A percentile compares a stretch with the other conserved stretches of the same genome.
These are phyloP conservation scores for Liolophura sinensis DNA, from an alignment of 1,140 invertebrate genomes.

Conservation along the genomic window DNA sequence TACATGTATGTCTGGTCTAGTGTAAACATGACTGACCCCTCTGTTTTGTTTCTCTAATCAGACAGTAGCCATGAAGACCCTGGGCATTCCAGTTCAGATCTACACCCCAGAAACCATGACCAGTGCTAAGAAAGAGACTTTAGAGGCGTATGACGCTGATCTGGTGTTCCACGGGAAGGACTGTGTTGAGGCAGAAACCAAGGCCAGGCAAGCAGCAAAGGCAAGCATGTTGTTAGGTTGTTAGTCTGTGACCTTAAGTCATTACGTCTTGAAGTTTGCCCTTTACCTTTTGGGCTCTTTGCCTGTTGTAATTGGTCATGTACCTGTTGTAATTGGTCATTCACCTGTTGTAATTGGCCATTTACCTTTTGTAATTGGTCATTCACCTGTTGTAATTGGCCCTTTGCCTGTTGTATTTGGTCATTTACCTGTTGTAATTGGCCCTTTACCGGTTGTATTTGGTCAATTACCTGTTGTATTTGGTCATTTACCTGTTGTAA, in stretches of 20 bases:
- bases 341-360: too few species aligned
- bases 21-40: neutral
- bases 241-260: neutral
- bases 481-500: too few species aligned
- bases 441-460: too few species aligned
- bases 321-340: too few species aligned
- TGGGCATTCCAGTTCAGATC: constrained; percentile 18
- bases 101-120: constrained; percentile 19
- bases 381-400: too few species aligned
- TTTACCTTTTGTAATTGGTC: too few species aligned
- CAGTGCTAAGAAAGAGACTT: constrained; percentile 13
- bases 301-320: too few species aligned
- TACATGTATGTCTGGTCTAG: neutral
- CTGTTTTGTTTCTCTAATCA: constrained; percentile 7
- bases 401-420: too few species aligned
- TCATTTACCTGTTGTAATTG: too few species aligned
- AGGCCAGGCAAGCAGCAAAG: constrained; percentile 19
- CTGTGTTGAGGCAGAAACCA: constrained; percentile 29
- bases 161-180: constrained; percentile 24
- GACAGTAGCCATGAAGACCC: constrained; percentile 17
- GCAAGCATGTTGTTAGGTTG: constrained; percentile 10
- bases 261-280: neutral
- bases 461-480: too few species aligned
- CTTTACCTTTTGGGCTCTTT: too few species aligned
- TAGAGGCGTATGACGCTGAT: constrained; percentile 17